A percentile compares a stretch with the other conserved stretches of the same genome.
phyloP scores from a whole-genome alignment of 2,113 vertebrate genomes.

The Irena cyanogastra region DNA sequence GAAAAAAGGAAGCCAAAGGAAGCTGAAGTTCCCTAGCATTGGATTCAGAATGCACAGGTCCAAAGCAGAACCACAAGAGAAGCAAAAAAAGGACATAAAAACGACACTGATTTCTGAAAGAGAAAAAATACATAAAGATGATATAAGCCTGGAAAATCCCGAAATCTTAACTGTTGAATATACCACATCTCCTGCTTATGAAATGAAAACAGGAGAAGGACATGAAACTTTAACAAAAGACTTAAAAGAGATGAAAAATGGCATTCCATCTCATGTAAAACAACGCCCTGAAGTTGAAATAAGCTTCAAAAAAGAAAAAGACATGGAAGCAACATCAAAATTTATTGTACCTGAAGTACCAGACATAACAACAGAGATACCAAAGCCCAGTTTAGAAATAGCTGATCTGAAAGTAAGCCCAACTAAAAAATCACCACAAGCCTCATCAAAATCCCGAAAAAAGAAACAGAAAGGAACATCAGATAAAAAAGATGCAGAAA shows the following conservation, averaged over 20 bases:
- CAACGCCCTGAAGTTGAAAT: conserved; percentile 63
- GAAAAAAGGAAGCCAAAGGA: conserved; percentile 38
- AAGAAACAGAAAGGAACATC: conserved; percentile 46
- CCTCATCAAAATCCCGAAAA: conserved; percentile 4
- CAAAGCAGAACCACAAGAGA: conserved; percentile 50
- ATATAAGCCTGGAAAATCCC: not conserved
- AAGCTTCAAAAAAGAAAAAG: conserved; percentile 45
- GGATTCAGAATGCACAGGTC: conserved; percentile 56
- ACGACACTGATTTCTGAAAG: not conserved
- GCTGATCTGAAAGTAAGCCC: not conserved
- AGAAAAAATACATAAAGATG: not conserved
- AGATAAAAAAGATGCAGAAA: not conserved
- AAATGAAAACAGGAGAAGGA: not conserved
- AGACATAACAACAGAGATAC: not conserved
- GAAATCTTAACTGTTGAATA: conserved; percentile 34
- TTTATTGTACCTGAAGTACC: not conserved
- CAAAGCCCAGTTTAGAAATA: not conserved
- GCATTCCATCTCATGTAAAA: not conserved
- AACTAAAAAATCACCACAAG: not conserved
- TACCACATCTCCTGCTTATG: not conserved
- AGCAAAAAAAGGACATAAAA: conserved; percentile 45
- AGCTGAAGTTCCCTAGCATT: conserved; percentile 59
- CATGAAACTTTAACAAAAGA: not conserved
- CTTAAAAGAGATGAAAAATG: conserved; percentile 7
- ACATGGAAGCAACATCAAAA: not conserved